Base-by-base conservation (phyloP, 1,140 invertebrate genomes). In the Drosophila pseudoananassae region DNA sequence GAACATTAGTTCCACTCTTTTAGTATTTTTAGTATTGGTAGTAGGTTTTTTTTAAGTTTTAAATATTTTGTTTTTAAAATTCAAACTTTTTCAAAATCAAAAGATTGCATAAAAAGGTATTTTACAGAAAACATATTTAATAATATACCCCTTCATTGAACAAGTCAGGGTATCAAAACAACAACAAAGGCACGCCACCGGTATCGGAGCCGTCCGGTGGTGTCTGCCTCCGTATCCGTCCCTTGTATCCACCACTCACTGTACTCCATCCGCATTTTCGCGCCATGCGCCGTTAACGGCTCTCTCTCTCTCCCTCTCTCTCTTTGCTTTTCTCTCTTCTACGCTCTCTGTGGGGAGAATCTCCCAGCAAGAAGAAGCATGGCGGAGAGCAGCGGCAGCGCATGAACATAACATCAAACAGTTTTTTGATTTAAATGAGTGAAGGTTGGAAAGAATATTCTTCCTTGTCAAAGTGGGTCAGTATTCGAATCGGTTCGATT, bases 401-500 rank as follows among this genome's bases (percentile, higher is more conserved):
- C 66, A 81, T 71, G 71, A 76, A 80, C 72, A 58, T 66, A 36
- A 71, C 38, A 10, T 12, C 10, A 10, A 36, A 36, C 33, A 36
- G 52, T 73, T 71, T 76, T 87, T 70, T 65, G 55, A 68, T 83
- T 83, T 79, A 77, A 84, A 74, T 85, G 81, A 76, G 81, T 75
- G 82, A 85, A 85, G 81, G 82, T 85, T 74, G 71, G 65, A 65
- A 46, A 80, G 77, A 58, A 79, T 59, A 84, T 84, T 74, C 71
- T 79, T 74, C 71, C 71, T 76, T 71, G 80, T 83, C 65, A 47
- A 85, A 84, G 76, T 84, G 80, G 80, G 79, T 83, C 79, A 83
- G 63, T 84, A 83, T 61, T 65, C 15, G 33, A 70, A 31, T 46
- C 36, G n/a, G 61, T 80, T 75, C 64, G 57, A 47, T 71, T 54